phyloP scores from a whole-genome alignment of 1,140 invertebrate genomes.

The Ceratina japonica region DNA sequence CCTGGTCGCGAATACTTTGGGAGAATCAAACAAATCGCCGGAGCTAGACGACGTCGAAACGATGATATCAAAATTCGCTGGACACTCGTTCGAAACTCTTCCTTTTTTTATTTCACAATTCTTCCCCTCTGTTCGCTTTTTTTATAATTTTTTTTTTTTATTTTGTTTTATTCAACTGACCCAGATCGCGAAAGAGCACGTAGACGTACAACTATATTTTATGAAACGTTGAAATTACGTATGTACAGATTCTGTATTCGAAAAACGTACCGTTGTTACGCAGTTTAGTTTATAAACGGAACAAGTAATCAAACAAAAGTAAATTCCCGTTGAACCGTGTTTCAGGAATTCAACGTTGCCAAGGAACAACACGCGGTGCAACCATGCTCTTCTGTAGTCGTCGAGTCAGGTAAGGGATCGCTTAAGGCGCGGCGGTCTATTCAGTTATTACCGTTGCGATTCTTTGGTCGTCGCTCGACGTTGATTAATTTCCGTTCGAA shows the following conservation, averaged over 20 bases:
- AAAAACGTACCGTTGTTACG: too few species aligned
- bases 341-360: conserved; percentile 84
- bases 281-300: too few species aligned
- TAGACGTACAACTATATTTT: too few species aligned
- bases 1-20: background rate
- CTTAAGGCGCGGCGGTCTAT: background rate
- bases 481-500: background rate
- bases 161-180: too few species aligned
- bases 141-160: too few species aligned
- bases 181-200: background rate
- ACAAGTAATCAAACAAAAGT: background rate
- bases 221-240: too few species aligned
- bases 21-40: conserved; percentile 8
- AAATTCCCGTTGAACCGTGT: conserved; percentile 31
- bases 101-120: background rate
- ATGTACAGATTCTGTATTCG: too few species aligned
- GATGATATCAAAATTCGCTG: background rate
- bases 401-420: conserved; percentile 60
- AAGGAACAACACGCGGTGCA: conserved; percentile 83
- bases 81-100: too few species aligned
- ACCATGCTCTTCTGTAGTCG: conserved; percentile 69
- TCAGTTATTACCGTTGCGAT: conserved; percentile 9
- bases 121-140: too few species aligned
- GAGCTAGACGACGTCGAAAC: background rate
- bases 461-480: background rate